Evolutionary conservation across 2,113 vertebrate species (phyloP), one percentile per base, ranked within the genome.

Genomic region (Acanthisitta chloris): DNA sequence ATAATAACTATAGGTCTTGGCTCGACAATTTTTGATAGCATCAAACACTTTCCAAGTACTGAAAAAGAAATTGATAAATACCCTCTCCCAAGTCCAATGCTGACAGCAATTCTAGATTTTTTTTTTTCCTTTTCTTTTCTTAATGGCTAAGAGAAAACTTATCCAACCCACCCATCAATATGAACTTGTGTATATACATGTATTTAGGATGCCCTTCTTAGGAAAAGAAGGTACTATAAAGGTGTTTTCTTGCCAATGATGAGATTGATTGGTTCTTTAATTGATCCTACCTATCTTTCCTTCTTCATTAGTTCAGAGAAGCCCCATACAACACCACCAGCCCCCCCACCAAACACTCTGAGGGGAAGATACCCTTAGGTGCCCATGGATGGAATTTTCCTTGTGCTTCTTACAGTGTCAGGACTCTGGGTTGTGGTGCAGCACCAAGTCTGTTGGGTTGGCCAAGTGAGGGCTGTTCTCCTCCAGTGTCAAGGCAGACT

Each of bases 361-460:
- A 12, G 21, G 33, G 31, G 31, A 93, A 84, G 40, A 52, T 86
- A 67, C 40, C 16, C 65, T 40, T 83, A 81, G 86, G 70, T 81
- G 64, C 59, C 52, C 64, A 25, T 61, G 92, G 88, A 92, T 95
- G 94, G 80, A 96, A 91, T 93, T 87, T 93, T 67, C 72, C 69
- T 96, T 95, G 93, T 96, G 93, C 92, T 93, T 94, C 76, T 94
- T 8, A 43, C 40, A 57, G 55, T 81, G 59, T 58, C 82, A 80
- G 42, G 43, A 51, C 51, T 80, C 45, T 64, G 59, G 33, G 42
- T 20, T 81, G 55, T 38, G 72, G 55, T 64, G 85, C 82, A 88
- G 87, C 69, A 85, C 76, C 59, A 40, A 79, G 66, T 81, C 58
- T 74, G 28, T 67, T 8, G 13, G 49, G 23, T 40, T 88, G 82